Base-by-base conservation (phyloP, 2,888 invertebrate genomes). In the Steinernema hermaphroditum region DNA sequence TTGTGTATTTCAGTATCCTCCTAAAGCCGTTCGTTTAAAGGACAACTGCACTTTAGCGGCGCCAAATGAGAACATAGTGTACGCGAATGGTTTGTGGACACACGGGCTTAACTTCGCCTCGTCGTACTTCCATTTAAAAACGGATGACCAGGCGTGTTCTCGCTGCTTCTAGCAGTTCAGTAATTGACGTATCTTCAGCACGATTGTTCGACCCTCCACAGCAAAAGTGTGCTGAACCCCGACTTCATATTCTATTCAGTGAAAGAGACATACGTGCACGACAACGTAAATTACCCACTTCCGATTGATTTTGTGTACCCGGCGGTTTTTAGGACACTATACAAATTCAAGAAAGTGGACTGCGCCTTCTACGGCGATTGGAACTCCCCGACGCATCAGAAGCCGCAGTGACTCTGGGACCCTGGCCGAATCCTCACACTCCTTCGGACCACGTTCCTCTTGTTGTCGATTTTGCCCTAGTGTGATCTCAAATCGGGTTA, bases 211-310 rank as follows among this genome's bases (percentile, higher is more conserved):
- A 83, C 82, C 9, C 80, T 71, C 71, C 84, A 83, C 74, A 14
- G 4, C 0, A 72, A 75, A 27, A 76, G 78, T 22, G 0, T 16
- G 0, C 80, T 71, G 0, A 75, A 77, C 29, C 84, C 84, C 6
- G 84, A 84, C 70, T 83, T 80, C 68, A 85, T 84, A n/a, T 84
- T 84, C 71, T 84, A 80, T 54, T 32, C 34, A 4, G 68, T 62
- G 2, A 34, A 32, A 16, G 16, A 32, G 32, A 44, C 24, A 50
- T 54, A 29, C 9, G 54, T 22, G 24, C 49, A 27, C 46, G 37
- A 68, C 14, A 32, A 49, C 37, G 24, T 50, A 9, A 6, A n/a
- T 46, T 46, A 4, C 6, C 4, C 12, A 37, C 12, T 37, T 37
- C 12, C 12, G 12, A 37, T 12, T 37, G 4, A 37, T 37, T 8